Conservation (phyloP, 2,797 vertebrate species). For the Enteromius afrohamiltoni region DNA sequence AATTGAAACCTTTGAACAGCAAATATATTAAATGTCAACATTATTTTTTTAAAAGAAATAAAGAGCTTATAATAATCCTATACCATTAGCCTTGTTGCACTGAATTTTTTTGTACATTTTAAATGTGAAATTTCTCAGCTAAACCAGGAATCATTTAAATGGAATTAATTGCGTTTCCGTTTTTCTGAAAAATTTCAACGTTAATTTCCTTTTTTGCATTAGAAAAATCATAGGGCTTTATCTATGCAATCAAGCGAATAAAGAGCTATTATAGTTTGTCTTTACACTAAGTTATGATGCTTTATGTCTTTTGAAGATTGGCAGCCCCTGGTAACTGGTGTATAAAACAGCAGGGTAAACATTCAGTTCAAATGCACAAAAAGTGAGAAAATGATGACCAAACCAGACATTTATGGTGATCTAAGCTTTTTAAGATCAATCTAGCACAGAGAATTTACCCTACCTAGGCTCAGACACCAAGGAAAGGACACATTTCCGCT, state of each 20-base stretch:
- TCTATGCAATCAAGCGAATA: background rate
- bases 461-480: slow-evolving; percentile 89
- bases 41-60: background rate
- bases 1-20: too few species aligned
- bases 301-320: background rate
- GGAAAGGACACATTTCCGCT: slow-evolving; percentile 88
- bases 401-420: too few species aligned
- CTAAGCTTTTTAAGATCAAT: too few species aligned
- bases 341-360: background rate
- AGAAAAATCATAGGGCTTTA: background rate
- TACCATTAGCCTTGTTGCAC: background rate
- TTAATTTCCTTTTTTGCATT: background rate
- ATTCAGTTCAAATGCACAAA: background rate
- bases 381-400: background rate
- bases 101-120: background rate
- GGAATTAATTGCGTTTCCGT: background rate
- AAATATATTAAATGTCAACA: background rate
- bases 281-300: background rate
- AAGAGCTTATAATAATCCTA: background rate
- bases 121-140: background rate
- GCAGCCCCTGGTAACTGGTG: background rate
- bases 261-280: too few species aligned
- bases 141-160: background rate
- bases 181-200: too few species aligned
- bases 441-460: slow-evolving; percentile 38